Evolutionary conservation across 2,888 invertebrate genomes (phyloP).

Genomic region (Drosophila infuscata): DNA sequence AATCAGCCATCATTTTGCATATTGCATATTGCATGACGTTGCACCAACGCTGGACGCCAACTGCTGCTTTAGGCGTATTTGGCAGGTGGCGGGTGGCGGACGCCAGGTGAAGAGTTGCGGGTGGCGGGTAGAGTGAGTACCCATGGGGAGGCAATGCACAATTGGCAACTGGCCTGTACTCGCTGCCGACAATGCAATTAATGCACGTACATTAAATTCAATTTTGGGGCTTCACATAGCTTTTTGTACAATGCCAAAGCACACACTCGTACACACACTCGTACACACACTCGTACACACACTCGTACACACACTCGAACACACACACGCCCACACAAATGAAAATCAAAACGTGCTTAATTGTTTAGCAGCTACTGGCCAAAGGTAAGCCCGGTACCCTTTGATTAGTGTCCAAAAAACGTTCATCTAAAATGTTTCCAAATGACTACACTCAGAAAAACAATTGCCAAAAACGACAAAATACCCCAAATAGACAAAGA

Average conservation of each 20-base stretch:
- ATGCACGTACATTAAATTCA: conserved; percentile 68
- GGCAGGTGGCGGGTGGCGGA: neutral
- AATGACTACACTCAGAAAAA: neutral
- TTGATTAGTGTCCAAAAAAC: neutral
- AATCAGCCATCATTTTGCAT: conserved; percentile 60
- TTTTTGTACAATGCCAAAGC: conserved; percentile 41
- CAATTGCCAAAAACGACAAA: neutral
- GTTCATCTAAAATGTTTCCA: neutral
- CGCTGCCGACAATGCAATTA: conserved; percentile 52
- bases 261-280: conserved; percentile 9
- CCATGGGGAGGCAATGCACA: conserved; percentile 3
- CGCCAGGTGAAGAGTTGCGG: too few species aligned
- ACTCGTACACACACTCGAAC: neutral
- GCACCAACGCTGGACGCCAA: conserved; percentile 23
- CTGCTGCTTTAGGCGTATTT: conserved; percentile 13
- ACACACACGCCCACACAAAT: neutral
- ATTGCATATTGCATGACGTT: conserved; percentile 32
- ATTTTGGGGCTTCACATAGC: conserved; percentile 41
- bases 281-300: conserved; percentile 8
- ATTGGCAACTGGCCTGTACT: neutral
- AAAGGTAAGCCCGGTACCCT: neutral
- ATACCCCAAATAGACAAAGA: neutral
- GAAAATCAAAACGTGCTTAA: conserved; percentile 13
- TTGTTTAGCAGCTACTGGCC: conserved; percentile 13
- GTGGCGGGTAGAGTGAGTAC: neutral